A percentile compares a stretch with the other conserved stretches of the same genome.
Conservation (phyloP, 2,888 invertebrate genomes). For the Drosophila neonasuta region DNA sequence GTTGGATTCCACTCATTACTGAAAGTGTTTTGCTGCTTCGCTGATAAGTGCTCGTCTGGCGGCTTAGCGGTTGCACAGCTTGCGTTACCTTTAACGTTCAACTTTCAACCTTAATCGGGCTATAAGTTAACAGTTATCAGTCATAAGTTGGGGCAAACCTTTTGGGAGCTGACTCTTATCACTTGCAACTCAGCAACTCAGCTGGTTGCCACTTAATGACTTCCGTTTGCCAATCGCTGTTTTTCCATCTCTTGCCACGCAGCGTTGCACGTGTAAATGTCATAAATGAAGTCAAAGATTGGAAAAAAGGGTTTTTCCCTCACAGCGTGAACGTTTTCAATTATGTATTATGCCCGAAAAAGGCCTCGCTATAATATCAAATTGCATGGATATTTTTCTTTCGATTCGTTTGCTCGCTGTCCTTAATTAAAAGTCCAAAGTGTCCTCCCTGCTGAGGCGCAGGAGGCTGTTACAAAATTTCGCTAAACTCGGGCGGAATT, state of each 20-base stretch:
- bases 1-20: constrained; percentile 47
- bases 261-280: constrained; percentile 31
- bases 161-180: constrained; percentile 37
- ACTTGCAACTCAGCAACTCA: constrained; percentile 45
- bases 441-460: constrained; percentile 26
- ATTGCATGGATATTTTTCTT: constrained; percentile 21
- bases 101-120: not conserved
- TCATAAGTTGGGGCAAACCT: not conserved
- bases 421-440: constrained; percentile 47
- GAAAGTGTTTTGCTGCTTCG: constrained; percentile 44
- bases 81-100: constrained; percentile 12
- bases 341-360: constrained; percentile 5
- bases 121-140: constrained; percentile 23
- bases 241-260: not conserved
- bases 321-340: constrained; percentile 24
- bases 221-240: not conserved
- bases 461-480: constrained; percentile 29
- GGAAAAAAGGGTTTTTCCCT: constrained; percentile 13
- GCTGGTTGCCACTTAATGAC: constrained; percentile 30
- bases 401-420: not conserved
- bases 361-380: constrained; percentile 12
- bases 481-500: constrained; percentile 11
- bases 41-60: constrained; percentile 65
- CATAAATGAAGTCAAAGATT: constrained; percentile 17
- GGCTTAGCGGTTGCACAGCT: constrained; percentile 46